Evolutionary conservation across 2,888 invertebrate genomes (phyloP), one percentile per base, ranked within the genome.

Genomic region (Vanessa cardui): DNA sequence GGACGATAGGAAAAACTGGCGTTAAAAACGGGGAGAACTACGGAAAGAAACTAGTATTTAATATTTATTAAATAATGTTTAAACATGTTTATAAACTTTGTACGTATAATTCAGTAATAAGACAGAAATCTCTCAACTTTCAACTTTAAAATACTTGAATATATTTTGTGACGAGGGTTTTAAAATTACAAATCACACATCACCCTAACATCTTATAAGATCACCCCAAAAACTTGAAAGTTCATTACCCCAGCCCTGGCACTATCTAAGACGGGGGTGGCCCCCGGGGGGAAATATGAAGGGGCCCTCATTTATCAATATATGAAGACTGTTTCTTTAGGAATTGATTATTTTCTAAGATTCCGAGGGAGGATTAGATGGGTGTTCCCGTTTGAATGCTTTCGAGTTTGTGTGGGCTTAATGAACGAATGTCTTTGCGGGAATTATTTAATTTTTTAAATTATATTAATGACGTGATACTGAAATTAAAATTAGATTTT

Each of bases 301-400:
- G 91, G 91, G 91, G 88, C 80, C 78, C 91, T 92, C 92, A 92
- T 92, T 92, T 92, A 92, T 92, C 92, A 92, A 92, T 92, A 92
- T 90, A 89, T 77, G 78, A 86, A 83, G 89, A 91, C 90, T 91
- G 92, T 92, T 92, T 92, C 92, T 92, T 92, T 92, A 89, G 89
- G 92, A 92, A 92, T 92, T 92, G 92, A 92, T 92, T 92, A 90
- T 91, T 90, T 87, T 84, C 88, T 89, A 88, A 88, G 90, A 90
- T 89, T 91, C 91, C 90, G 90, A 90, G 88, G 86, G 84, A 83
- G 71, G 72, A 72, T 72, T 66, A 68, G 72, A 58, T 26, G 58
- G 49, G 60, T 50, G 44, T 54, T 54, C 45, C 12, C 39, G 39
- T 39, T 39, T 39, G 39, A 39, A 39, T 39, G 39, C 39, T 12